Evolutionary conservation across 2,797 vertebrate species (phyloP), one percentile per base, ranked within the genome.

Genomic region (Manis pentadactyla): DNA sequence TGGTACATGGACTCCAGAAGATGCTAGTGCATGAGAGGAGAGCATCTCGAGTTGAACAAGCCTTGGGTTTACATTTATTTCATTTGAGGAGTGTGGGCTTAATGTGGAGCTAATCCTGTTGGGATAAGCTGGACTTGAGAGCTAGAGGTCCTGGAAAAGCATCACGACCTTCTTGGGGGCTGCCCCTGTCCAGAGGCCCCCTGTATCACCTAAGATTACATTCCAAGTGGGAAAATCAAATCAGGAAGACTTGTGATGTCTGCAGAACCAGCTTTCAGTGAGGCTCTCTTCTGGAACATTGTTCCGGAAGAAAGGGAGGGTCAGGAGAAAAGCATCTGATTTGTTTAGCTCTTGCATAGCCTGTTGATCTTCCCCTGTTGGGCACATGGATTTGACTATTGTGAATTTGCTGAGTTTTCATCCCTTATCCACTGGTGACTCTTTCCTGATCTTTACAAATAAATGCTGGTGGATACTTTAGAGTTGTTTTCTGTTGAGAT

Each of bases 131-230:
- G 3, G 12, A 6, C 71, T 11, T 25, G 21, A 66, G 69, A 66
- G 61, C 39, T 29, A 2, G 8, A 13, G 17, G 42, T 71, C 77
- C 29, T 12, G 29, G n/a, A n/a, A 83, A 55, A 12, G 17, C 2
- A 0, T 17, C 23, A 0, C 31, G 49, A n/a, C 13, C 13, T 0
- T 59, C 57, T 19, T 7, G 17, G 21, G 11, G 9, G 2, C 17
- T 29, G 13, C 27, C 17, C 31, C 42, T 49, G 49, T 39, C 23
- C 17, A 0, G 25, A 66, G 51, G n/a, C 4, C 0, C 29, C 55
- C 81, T 27, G 4, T 61, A 4, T 53, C 53, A 15, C 77, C 19
- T 42, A 1, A 51, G 6, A n/a, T 29, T 66, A 23, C 7, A 2
- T 11, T 77, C 6, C 87, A 77, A 2, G 23, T 8, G 7, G 86